phyloP scores from a whole-genome alignment of 92 coral and sea anemone genomes.

The Blastomussa wellsi region DNA sequence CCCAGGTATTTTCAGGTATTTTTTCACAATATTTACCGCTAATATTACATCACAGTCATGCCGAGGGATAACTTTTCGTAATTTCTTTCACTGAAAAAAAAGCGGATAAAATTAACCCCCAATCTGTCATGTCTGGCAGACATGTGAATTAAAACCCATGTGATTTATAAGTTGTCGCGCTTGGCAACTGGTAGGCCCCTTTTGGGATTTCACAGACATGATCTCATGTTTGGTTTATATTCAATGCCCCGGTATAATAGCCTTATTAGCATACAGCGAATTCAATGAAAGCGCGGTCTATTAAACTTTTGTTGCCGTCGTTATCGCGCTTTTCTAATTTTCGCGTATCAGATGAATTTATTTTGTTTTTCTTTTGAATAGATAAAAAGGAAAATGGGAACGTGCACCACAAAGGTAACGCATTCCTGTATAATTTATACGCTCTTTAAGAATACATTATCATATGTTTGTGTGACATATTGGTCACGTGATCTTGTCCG shows the following conservation, averaged over 20 bases:
- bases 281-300: not conserved
- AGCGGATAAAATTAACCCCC: not conserved
- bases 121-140: not conserved
- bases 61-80: not conserved
- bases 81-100: not conserved
- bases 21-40: not conserved
- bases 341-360: not conserved
- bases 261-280: not conserved
- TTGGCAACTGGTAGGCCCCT: not conserved
- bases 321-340: not conserved
- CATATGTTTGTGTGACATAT: slow-evolving; percentile 10
- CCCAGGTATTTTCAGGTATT: not conserved
- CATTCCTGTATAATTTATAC: slow-evolving; percentile 33
- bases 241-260: not conserved
- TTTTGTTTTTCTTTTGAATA: slow-evolving; percentile 20
- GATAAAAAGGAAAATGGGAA: slow-evolving; percentile 36
- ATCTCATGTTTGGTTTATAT: not conserved
- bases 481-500: slow-evolving; percentile 32
- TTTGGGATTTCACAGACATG: not conserved
- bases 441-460: slow-evolving; percentile 15
- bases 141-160: slow-evolving; percentile 8
- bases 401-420: slow-evolving; percentile 36
- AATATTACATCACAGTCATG: not conserved
- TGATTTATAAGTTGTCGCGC: slow-evolving; percentile 16
- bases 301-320: not conserved